Evolutionary conservation across 2,888 invertebrate species (phyloP).

Genomic region (Masnerella sp.): DNA sequence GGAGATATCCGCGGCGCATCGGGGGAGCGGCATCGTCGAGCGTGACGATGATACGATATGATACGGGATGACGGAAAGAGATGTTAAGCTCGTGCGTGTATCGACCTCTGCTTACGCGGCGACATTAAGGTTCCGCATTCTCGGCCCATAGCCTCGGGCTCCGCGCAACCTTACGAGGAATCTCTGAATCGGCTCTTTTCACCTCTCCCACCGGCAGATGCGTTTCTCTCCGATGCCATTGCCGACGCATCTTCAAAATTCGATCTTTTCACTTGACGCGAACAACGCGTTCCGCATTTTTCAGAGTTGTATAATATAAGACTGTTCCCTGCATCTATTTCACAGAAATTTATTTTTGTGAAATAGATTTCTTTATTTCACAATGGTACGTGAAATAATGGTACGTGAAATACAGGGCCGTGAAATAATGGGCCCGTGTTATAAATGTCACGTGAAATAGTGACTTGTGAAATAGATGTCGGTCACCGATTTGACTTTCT

Average conservation of each 20-base stretch:
- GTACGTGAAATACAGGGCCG: no score
- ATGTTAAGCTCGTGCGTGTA: constrained; percentile 58
- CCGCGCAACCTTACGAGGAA: constrained; percentile 47
- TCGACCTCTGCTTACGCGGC: constrained; percentile 75
- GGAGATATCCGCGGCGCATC: constrained; percentile 31
- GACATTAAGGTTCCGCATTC: constrained; percentile 73
- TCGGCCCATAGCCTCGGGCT: constrained; percentile 51
- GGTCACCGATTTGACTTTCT: no score
- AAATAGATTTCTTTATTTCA: no score
- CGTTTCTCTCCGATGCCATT: constrained; percentile 36
- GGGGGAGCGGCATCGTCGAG: constrained; percentile 53
- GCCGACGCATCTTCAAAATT: constrained; percentile 10
- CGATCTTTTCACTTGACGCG: constrained; percentile 8
- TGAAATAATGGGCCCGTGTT: no score
- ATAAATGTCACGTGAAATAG: no score
- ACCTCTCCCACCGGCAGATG: constrained; percentile 36
- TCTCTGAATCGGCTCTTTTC: constrained; percentile 42
- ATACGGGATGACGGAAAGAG: constrained; percentile 58
- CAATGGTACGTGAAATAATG: no score
- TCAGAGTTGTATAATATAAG: no score
- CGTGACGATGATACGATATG: constrained; percentile 63
- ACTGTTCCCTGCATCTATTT: no score
- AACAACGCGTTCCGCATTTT: no score
- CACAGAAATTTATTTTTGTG: no score
- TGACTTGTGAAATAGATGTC: no score